Percentiles rank a stretch among this genome's conserved stretches.
Evolutionary conservation across 2,888 invertebrate species (phyloP).

Genomic region (Nemotelus pantherinus): DNA sequence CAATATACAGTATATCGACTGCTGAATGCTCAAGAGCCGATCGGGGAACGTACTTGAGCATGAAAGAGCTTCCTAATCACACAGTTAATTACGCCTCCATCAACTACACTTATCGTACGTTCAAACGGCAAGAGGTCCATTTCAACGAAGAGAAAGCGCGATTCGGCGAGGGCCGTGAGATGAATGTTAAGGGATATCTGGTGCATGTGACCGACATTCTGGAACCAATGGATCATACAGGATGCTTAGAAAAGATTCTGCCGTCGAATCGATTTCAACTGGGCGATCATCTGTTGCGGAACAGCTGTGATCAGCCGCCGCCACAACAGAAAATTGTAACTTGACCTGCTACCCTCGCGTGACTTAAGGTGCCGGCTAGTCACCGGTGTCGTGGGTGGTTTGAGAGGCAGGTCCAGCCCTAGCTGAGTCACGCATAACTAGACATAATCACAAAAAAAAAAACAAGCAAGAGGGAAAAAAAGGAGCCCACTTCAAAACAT

Average conservation of each 20-base stretch:
- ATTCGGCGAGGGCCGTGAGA: slow-evolving; percentile 76
- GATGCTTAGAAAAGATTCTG: slow-evolving; percentile 71
- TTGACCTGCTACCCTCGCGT: no score
- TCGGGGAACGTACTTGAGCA: slow-evolving; percentile 48
- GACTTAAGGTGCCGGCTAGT: no score
- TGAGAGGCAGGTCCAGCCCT: no score
- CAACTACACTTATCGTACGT: slow-evolving; percentile 59
- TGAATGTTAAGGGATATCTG: slow-evolving; percentile 73
- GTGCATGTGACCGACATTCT: slow-evolving; percentile 74
- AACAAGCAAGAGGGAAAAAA: no score
- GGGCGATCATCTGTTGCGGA: no score
- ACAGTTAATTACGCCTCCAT: slow-evolving; percentile 61
- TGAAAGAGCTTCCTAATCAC: slow-evolving; percentile 46
- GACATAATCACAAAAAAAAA: no score
- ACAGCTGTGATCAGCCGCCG: no score
- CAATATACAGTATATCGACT: neutral
- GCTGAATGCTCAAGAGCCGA: slow-evolving; percentile 48
- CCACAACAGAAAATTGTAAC: no score
- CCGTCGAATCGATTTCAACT: slow-evolving; percentile 65
- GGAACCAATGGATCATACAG: slow-evolving; percentile 70
- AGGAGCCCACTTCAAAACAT: no score
- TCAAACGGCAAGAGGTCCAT: slow-evolving; percentile 53
- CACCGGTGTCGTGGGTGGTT: no score
- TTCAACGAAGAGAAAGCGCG: slow-evolving; percentile 68
- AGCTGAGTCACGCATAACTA: no score